Percentiles rank a stretch among this genome's conserved stretches.
Conservation (phyloP, 2,113 vertebrate genomes). For the human (Homo sapiens) region DNA sequence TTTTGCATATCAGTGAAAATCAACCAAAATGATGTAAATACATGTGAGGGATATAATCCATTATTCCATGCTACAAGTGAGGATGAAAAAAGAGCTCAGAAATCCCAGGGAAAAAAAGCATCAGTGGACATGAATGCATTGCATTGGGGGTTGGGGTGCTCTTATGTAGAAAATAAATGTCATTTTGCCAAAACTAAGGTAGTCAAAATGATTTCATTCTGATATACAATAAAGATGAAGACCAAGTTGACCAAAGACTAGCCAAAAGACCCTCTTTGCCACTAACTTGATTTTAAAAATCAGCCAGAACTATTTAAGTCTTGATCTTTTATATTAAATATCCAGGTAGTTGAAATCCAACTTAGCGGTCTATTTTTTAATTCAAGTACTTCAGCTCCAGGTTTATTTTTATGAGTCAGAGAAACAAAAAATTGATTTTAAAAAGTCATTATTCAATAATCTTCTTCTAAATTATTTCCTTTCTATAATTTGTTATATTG, state of each 20-base stretch:
- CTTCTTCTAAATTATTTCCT: not conserved
- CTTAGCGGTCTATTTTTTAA: not conserved
- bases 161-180: not conserved
- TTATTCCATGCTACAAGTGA: not conserved
- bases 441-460: not conserved
- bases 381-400: not conserved
- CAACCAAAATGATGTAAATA: conserved; percentile 3
- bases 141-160: fast-evolving
- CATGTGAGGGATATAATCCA: not conserved
- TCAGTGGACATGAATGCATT: not conserved
- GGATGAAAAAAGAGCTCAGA: not conserved
- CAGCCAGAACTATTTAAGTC: not conserved
- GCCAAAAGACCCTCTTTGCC: not conserved
- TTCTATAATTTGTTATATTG: not conserved
- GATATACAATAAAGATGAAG: not conserved
- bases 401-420: not conserved
- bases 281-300: not conserved
- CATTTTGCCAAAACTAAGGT: not conserved
- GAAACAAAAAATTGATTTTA: not conserved
- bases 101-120: not conserved
- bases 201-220: not conserved
- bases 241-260: not conserved
- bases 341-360: not conserved
- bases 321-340: not conserved
- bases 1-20: conserved; percentile 50